A percentile compares a stretch with the other conserved stretches of the same genome.
These are phyloP conservation scores for Cairina moschata DNA, from an alignment of 2,113 vertebrate species.

Conservation along the genomic window DNA sequence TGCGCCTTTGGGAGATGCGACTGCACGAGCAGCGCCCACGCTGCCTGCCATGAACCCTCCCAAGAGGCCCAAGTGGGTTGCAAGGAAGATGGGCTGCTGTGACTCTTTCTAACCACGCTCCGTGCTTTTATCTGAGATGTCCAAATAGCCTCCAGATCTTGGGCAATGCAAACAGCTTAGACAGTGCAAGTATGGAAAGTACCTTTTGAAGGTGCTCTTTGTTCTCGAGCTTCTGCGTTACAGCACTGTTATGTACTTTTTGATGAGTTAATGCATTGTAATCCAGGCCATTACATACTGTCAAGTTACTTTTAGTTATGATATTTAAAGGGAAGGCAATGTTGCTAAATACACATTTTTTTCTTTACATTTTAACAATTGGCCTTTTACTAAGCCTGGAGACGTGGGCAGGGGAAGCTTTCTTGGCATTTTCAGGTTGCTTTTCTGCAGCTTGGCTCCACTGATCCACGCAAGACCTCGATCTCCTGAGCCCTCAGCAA, in stretches of 20 bases:
- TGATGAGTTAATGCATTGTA: background rate
- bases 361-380: background rate
- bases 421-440: background rate
- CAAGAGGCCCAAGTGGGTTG: background rate
- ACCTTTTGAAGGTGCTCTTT: background rate
- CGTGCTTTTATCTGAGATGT: background rate
- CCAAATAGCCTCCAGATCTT: background rate
- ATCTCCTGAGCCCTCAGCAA: background rate
- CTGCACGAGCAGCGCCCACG: rapidly evolving
- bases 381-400: background rate
- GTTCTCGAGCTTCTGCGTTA: background rate
- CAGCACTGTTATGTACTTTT: background rate
- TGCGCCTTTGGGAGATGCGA: background rate
- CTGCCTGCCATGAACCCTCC: background rate
- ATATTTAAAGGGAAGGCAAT: background rate
- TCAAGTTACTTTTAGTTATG: background rate
- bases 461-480: background rate
- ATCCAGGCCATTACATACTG: background rate
- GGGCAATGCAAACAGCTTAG: background rate
- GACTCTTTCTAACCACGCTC: background rate
- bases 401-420: background rate
- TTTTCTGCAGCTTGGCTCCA: background rate
- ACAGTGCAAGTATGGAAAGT: background rate
- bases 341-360: background rate
- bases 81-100: background rate